Base-by-base conservation (phyloP, 1,140 invertebrate genomes). In the Tetranychus cinnabarinus region DNA sequence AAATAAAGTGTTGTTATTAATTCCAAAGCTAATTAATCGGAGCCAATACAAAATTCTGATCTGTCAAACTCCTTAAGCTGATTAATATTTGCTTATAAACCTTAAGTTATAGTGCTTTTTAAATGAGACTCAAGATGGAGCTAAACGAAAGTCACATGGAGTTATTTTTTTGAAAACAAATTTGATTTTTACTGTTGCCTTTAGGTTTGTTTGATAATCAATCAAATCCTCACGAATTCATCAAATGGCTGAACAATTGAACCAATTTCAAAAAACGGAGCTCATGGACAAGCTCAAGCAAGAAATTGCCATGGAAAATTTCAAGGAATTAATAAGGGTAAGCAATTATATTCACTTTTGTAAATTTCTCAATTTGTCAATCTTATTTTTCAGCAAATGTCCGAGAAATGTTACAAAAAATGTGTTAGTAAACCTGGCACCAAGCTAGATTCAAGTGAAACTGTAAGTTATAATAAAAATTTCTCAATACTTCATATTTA, bases 361-460 rank as follows among this genome's bases (percentile, higher is more conserved):
- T 42, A 6, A 5, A 15, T 15, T 56, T 31, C 12, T 47, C 4
- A 3, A 15, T 34, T 34, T 34, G 6, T 56, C 36, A 33, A 73
- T 66, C 69, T 79, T 82, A 58, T 72, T 23, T 23, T 23, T 23
- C 23, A 88, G 78, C 93, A 93, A 83, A 91, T 96, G 79, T 88
- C 88, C 46, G 86, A 93, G 70, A 96, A 96, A 75, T 97, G 92
- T 75, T 96, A 93, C 70, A 87, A 86, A 71, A 93, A 93, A 70
- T 96, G 91, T 73, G 82, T 97, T 64, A 71, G 72, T 56, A 92
- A 88, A 71, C 91, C 91, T 15, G 90, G 91, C n/a, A 81, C 81
- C 15, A 82, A 84, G 10, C 72, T 96, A 63, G 88, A 89, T 72
- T 88, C 78, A 71, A 86, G 86, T 1, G 89, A 96, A 79, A 87